Base-by-base conservation (phyloP, 1,140 invertebrate genomes). In the Platorchestia sp. region DNA sequence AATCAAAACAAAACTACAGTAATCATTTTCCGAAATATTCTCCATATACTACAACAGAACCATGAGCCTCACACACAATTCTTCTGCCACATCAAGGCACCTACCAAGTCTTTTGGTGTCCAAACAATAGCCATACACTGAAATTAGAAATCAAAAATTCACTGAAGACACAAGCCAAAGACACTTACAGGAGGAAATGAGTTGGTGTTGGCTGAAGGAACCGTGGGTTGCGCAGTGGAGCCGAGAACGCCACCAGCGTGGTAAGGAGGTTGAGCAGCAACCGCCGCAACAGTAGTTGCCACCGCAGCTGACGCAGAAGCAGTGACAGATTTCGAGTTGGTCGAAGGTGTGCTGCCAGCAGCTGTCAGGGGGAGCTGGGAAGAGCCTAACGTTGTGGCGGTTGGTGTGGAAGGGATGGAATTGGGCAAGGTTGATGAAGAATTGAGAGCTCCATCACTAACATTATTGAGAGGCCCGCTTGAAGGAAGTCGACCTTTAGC, bases 351-450 rank as follows among this genome's bases (percentile, higher is more conserved):
- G 47, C 87, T 95, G 53, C 95, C 95, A 95, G 95, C 95, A 59
- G 95, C 95, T 43, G 96, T 95, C 89, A 96, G 96, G 91, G 96
- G 96, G 86, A 95, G 96, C 42, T 96, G 96, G 96, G 96, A 96
- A 51, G 96, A 95, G 75, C 97, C 97, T 91, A 97, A 97, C 19
- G 97, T 98, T 96, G 97, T 98, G 95, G 98, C 97, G 95, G 97
- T 97, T 22, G 96, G 97, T 95, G 97, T 96, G 40, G 97, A 97
- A 42, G 97, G 96, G 44, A 97, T 97, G 75, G 97, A 97, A 86
- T 97, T 97, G 86, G 95, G 89, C 45, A 96, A 53, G 53, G 95
- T 95, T 51, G 96, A 95, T 42, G 96, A 95, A 89, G 95, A 95
- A 59, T 95, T 95, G 75, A 96, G 75, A 40, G 95, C 90, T 44